phyloP scores from a whole-genome alignment of 30 jellyfish, hydroid and myxozoan genomes.

The Mastigias papua region DNA sequence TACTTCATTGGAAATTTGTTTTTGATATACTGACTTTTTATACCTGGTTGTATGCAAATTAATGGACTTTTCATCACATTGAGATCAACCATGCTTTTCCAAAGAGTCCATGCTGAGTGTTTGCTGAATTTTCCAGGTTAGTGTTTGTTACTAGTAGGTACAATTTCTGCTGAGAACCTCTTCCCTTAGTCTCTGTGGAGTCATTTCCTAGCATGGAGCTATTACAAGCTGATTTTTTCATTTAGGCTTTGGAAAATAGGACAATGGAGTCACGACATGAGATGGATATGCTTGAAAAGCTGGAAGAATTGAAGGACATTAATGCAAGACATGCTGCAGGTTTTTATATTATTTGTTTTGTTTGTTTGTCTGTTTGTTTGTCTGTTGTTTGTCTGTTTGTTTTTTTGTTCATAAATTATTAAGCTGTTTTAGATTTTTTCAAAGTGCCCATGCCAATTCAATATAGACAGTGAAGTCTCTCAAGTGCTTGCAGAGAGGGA shows the following conservation, averaged over 20 bases:
- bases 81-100: too few species aligned
- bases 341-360: not conserved
- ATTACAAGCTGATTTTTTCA: not conserved
- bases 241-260: slow-evolving; percentile 97
- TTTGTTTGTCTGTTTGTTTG: too few species aligned
- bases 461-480: not conserved
- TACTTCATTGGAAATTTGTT: too few species aligned
- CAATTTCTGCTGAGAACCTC: not conserved
- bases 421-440: not conserved
- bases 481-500: not conserved
- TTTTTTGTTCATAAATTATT: too few species aligned
- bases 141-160: too few species aligned
- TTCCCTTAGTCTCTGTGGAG: not conserved
- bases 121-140: too few species aligned
- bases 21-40: too few species aligned
- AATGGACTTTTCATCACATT: too few species aligned
- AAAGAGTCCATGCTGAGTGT: too few species aligned
- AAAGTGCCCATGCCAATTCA: not conserved
- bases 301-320: slow-evolving; percentile 96
- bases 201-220: not conserved
- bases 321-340: slow-evolving; percentile 96
- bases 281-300: slow-evolving; percentile 95
- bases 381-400: too few species aligned
- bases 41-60: too few species aligned
- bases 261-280: slow-evolving; percentile 97